A percentile compares a stretch with the other conserved stretches of the same genome.
Conservation (phyloP, 23 tunicate genomes). For the Botrylloides violaceus region DNA sequence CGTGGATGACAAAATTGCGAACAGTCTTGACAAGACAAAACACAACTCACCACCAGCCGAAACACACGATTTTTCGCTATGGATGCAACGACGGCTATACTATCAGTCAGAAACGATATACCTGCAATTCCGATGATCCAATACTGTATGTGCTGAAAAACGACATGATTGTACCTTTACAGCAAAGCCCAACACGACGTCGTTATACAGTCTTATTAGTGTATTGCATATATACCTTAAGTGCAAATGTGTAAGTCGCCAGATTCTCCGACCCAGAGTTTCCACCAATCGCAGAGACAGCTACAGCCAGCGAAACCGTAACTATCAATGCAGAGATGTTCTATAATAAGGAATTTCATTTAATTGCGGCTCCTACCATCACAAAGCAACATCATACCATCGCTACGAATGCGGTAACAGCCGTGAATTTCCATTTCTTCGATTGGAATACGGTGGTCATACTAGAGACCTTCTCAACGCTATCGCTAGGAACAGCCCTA, state of each 20-base stretch:
- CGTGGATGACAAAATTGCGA: too few relatives aligned
- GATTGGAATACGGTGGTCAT: not conserved
- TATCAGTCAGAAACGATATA: not conserved
- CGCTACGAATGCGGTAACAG: not conserved
- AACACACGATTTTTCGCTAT: not conserved
- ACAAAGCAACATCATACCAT: not conserved
- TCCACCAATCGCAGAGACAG: constrained; percentile 5
- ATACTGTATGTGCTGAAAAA: constrained; percentile 15
- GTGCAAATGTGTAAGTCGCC: not conserved
- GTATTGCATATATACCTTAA: not conserved
- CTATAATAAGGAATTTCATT: not conserved
- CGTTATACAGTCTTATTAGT: not conserved
- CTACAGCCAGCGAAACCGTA: not conserved
- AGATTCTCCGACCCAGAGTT: not conserved
- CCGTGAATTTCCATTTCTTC: not conserved
- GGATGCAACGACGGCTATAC: constrained; percentile 1
- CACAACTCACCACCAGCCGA: constrained; percentile 1
- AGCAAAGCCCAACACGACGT: not conserved
- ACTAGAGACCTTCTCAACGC: too few relatives aligned
- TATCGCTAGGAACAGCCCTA: too few relatives aligned
- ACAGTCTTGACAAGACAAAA: too few relatives aligned
- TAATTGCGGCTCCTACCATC: not conserved
- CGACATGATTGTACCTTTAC: not conserved
- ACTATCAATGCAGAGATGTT: constrained; percentile 1
- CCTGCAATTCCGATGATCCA: constrained; percentile 10